Conservation (phyloP, 2,888 invertebrate species). For the Rhimphoctona megacephalus region DNA sequence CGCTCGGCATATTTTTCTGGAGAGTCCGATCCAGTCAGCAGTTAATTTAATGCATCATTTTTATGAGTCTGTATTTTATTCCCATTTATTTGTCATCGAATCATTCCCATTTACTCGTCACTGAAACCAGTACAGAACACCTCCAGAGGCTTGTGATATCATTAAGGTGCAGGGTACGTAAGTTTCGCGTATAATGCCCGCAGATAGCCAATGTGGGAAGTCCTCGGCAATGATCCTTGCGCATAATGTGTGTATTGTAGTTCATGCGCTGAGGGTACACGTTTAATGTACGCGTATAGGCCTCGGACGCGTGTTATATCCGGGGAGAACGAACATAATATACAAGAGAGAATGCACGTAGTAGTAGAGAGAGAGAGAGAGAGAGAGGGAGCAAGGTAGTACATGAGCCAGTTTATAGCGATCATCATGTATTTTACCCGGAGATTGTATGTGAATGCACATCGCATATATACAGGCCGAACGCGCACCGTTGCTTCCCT, state of each 20-base stretch:
- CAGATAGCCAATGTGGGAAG: background rate
- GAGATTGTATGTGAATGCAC: conserved; percentile 27
- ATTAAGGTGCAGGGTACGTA: conserved; percentile 1
- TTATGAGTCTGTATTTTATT: conserved; percentile 74
- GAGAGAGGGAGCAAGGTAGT: background rate
- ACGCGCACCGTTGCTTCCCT: conserved; percentile 56
- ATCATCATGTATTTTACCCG: conserved; percentile 35
- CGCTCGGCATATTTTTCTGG: conserved; percentile 79
- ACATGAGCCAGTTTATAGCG: conserved; percentile 3
- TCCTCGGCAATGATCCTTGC: conserved; percentile 7
- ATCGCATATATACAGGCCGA: background rate
- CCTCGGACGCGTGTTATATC: conserved; percentile 13
- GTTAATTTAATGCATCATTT: conserved; percentile 82
- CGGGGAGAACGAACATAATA: conserved; percentile 40
- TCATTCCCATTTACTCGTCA: conserved; percentile 47
- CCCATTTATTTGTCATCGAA: conserved; percentile 52
- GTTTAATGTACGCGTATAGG: background rate
- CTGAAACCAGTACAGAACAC: conserved; percentile 48
- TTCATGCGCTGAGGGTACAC: background rate
- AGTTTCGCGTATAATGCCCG: conserved; percentile 1
- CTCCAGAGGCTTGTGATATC: conserved; percentile 25
- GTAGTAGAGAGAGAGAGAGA: background rate
- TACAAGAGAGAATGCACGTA: conserved; percentile 18
- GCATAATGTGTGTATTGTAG: background rate
- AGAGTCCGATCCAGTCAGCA: conserved; percentile 79